Evolutionary conservation across 2,113 vertebrate genomes (phyloP).

Genomic region (Platycercus adscitus): DNA sequence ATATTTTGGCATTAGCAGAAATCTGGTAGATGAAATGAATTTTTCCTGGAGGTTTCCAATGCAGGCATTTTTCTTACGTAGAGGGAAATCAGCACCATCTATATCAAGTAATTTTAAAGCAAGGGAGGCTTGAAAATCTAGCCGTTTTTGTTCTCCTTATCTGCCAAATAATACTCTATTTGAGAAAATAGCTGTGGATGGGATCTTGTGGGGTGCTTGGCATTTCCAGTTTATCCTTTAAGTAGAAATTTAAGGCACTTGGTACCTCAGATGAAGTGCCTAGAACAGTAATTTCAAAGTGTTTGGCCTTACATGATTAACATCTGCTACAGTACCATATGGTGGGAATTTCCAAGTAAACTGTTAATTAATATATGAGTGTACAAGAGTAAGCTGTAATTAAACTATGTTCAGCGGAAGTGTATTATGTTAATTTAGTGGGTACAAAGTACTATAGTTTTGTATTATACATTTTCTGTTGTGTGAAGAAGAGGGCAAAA

Average conservation of each 20-base stretch:
- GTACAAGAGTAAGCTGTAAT: conserved; percentile 24
- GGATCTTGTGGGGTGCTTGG: background rate
- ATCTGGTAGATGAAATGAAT: background rate
- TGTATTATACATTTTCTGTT: background rate
- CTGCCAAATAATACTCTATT: background rate
- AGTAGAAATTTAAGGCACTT: conserved; percentile 18
- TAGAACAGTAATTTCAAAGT: conserved; percentile 31
- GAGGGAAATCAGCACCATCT: background rate
- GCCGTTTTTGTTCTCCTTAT: background rate
- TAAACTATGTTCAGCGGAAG: conserved; percentile 26
- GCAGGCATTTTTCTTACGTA: background rate
- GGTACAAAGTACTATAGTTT: background rate
- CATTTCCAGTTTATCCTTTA: background rate
- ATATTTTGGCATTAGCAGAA: background rate
- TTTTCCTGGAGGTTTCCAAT: background rate
- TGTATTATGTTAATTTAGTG: conserved; percentile 4
- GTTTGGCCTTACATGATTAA: conserved; percentile 52
- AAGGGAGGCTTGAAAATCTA: background rate
- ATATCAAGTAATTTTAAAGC: background rate
- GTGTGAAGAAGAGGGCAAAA: background rate
- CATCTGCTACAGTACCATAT: conserved; percentile 60
- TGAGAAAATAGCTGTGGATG: background rate
- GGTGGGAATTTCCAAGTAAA: conserved; percentile 61
- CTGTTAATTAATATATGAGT: conserved; percentile 56
- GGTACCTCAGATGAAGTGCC: conserved; percentile 13